phyloP scores from a whole-genome alignment of 2,888 invertebrate genomes.

The Drosophila paranaensis region DNA sequence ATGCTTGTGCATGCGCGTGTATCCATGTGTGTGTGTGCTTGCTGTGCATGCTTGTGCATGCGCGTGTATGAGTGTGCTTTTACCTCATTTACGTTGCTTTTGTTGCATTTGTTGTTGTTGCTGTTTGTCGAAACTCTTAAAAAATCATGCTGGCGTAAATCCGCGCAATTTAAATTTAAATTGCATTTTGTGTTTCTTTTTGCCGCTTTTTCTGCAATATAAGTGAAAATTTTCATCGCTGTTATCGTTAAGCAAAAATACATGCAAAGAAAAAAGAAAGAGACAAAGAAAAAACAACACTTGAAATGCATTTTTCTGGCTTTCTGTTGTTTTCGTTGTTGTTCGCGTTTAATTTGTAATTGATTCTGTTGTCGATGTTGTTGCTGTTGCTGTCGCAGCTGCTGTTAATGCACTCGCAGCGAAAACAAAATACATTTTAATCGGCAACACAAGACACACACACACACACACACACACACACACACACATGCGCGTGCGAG shows the following conservation, averaged over 20 bases:
- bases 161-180: conserved; percentile 80
- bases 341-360: conserved; percentile 54
- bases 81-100: conserved; percentile 55
- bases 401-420: conserved; percentile 59
- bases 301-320: conserved; percentile 41
- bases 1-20: not conserved
- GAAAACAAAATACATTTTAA: conserved; percentile 45
- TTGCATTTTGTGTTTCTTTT: conserved; percentile 58
- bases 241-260: conserved; percentile 21
- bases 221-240: conserved; percentile 56
- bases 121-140: conserved; percentile 58
- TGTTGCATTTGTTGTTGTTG: conserved; percentile 34
- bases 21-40: conserved; percentile 23
- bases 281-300: conserved; percentile 15
- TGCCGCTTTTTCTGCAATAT: conserved; percentile 22
- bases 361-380: conserved; percentile 33
- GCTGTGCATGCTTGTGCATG: not conserved
- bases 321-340: conserved; percentile 19
- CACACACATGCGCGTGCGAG: not conserved
- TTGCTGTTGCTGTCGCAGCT: conserved; percentile 31
- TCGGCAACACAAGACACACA: conserved; percentile 13
- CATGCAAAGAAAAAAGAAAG: conserved; percentile 3
- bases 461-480: too few species aligned
- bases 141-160: conserved; percentile 82
- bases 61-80: conserved; percentile 46